Base-by-base conservation (phyloP, 23 tunicate genomes). In the Phallusia fumigata region DNA sequence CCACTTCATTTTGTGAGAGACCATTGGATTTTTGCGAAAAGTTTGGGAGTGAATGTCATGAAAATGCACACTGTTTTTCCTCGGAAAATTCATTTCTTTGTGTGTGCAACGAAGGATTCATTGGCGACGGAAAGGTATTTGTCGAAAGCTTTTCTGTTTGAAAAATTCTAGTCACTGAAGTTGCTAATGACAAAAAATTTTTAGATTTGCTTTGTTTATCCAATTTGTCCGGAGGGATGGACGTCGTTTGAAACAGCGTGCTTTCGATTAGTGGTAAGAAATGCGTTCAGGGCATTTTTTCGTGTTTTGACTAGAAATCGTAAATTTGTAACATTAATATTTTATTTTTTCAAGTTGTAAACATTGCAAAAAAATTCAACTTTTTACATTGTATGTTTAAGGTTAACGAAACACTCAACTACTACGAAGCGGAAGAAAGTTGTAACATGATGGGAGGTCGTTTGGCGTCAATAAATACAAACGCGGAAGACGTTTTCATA, bases 111-210 rank as follows among this genome's bases (percentile, higher is more conserved):
- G 69, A 58, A 8, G 69, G 69, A 58, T 58, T 58, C 13, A 58
- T 58, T 58, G 69, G 69, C 26, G 69, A 58, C 13, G 69, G 69
- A 58, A 58, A 21, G 69, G 69, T 58, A 58, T 40, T 40, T 40
- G 47, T 40, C 10, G 5, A 40, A 10, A 40, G 47, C 47, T 40
- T 3, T 40, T 40, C 47, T 40, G 10, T 40, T 40, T 40, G n/a
- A n/a, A 51, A 58, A 6, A 58, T 21, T 58, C 13, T 21, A n/a
- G n/a, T n/a, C n/a, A n/a, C n/a, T n/a, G n/a, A n/a, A n/a, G n/a
- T n/a, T n/a, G n/a, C n/a, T n/a, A n/a, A n/a, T n/a, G n/a, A n/a
- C n/a, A n/a, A n/a, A n/a, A n/a, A n/a, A n/a, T 58, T 58, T 58
- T 58, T 13, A 58, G 69, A 58, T 21, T 24, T 58, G 69, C 13